phyloP scores from a whole-genome alignment of 2,113 vertebrate genomes.

The Merops nubicus region DNA sequence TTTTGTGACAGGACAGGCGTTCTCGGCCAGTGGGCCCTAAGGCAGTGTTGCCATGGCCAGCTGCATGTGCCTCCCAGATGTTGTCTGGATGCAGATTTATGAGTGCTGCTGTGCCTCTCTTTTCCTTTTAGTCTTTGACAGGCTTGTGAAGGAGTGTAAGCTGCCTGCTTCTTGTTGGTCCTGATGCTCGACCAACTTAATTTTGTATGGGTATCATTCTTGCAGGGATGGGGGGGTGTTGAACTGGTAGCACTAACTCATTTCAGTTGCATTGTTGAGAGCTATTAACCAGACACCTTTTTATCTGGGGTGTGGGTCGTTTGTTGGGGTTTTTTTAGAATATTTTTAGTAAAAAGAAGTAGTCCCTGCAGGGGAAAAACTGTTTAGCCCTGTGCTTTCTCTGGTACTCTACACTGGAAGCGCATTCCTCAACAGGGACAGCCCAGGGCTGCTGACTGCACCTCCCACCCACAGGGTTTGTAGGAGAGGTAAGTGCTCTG shows the following conservation, averaged over 20 bases:
- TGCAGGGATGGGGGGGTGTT: no score
- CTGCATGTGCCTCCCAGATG: background rate
- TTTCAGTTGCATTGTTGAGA: background rate
- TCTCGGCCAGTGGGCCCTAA: accelerated
- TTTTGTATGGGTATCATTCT: background rate
- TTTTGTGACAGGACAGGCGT: background rate
- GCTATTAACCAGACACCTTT: background rate
- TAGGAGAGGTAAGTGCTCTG: no score
- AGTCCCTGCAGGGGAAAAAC: no score
- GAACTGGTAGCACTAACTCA: background rate
- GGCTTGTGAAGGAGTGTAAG: no score
- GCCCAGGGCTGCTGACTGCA: accelerated
- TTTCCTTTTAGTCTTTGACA: accelerated
- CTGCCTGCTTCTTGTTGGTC: no score
- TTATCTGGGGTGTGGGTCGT: background rate
- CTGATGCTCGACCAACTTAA: background rate
- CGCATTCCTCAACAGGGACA: accelerated
- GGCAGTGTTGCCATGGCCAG: accelerated
- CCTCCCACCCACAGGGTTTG: no score
- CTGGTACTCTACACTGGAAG: accelerated
- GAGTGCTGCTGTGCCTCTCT: background rate
- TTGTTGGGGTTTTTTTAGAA: background rate
- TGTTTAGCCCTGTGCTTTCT: background rate
- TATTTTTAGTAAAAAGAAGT: no score
- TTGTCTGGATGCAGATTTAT: accelerated